A percentile compares a stretch with the other conserved stretches of the same genome.
Conservation (phyloP, 2,797 vertebrate species). For the Microctenopoma lineatum region DNA sequence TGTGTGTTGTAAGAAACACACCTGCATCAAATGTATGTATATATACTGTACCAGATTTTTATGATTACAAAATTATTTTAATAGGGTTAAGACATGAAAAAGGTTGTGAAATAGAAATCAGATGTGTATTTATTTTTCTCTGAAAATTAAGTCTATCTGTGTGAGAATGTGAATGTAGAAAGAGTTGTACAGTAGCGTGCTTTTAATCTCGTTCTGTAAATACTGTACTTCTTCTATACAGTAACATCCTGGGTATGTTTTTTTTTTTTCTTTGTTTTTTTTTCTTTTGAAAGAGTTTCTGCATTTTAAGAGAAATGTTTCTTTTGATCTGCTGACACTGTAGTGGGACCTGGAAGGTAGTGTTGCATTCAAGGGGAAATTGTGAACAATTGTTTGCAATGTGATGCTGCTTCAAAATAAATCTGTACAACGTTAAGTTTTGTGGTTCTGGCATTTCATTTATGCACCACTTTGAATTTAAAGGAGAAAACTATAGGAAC, state of each 20-base stretch:
- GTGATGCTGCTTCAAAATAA: conserved; percentile 75
- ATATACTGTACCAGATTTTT: conserved; percentile 95
- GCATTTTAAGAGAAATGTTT: conserved; percentile 45
- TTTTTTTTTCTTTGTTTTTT: conserved; percentile 29
- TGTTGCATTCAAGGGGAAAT: conserved; percentile 57
- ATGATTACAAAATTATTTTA: conserved; percentile 95
- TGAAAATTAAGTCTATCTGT: conserved; percentile 69
- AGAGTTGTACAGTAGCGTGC: conserved; percentile 77
- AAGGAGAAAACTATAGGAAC: background rate
- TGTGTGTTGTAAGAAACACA: conserved; percentile 80
- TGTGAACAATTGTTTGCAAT: conserved; percentile 61
- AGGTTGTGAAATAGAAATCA: conserved; percentile 76
- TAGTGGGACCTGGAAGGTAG: conserved; percentile 60
- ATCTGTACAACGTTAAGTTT: conserved; percentile 53
- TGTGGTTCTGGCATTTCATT: background rate
- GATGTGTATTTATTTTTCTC: conserved; percentile 85
- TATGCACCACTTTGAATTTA: too few species aligned
- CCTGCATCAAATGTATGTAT: conserved; percentile 90
- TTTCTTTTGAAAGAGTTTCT: conserved; percentile 38
- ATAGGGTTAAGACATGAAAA: conserved; percentile 82
- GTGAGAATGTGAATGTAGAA: conserved; percentile 78
- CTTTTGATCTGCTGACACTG: conserved; percentile 60
- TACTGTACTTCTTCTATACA: conserved; percentile 68
- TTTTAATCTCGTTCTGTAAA: conserved; percentile 75
- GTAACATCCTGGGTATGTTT: conserved; percentile 53